Evolutionary conservation across 2,888 invertebrate species (phyloP), one percentile per base, ranked within the genome.

Genomic region (Gnatocerus cornutus): DNA sequence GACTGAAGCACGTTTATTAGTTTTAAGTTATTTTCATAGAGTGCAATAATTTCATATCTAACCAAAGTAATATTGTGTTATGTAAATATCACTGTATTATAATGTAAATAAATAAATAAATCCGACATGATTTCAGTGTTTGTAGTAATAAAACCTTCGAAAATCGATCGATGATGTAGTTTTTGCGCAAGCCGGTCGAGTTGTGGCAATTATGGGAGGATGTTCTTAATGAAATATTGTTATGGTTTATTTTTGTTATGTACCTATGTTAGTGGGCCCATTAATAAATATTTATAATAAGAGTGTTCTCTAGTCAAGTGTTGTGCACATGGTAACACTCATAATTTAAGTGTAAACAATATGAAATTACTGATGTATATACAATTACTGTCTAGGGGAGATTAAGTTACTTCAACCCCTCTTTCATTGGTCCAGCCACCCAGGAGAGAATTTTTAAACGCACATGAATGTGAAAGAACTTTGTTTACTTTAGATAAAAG

Each of bases 241-340:
- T 9, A 5, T n/a, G 27, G 55, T 64, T 66, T 66, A 58, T 66
- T 66, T 66, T 66, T 37, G 52, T 67, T 61, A 53, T 67, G 55
- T 62, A 67, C 67, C 67, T 67, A 66, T 61, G 53, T 45, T 59
- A 58, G 29, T 30, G 55, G 52, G 67, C 30, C 67, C 67, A 65
- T 76, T 76, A 73, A 74, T 78, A 81, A 79, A 80, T 80, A 80
- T 81, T 80, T 80, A 81, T 78, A 76, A 79, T 74, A 77, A 59
- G 65, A 71, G 73, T 73, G 71, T 76, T 78, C 77, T 73, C 68
- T 33, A 76, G 75, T 81, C 80, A 81, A 81, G 81, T 81, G 81
- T 78, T 77, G 75, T 75, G 76, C 81, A 81, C 80, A 81, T 81
- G 81, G 80, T 72, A 77, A 74, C 78, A 78, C 80, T 80, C 80